Evolutionary conservation across 2,113 vertebrate species (phyloP).

Genomic region (Apus apus): DNA sequence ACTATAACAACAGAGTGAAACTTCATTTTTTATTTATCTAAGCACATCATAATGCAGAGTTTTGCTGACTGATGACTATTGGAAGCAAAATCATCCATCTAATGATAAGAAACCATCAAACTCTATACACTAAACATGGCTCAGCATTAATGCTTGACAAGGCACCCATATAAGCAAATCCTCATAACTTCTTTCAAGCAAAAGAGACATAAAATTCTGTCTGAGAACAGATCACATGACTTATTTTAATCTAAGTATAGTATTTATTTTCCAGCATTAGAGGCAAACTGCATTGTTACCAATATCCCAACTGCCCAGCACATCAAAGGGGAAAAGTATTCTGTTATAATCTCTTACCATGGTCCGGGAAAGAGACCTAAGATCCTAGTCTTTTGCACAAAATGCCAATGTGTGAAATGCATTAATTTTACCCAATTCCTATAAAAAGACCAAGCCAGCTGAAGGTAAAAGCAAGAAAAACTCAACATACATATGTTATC

Average conservation of each 20-base stretch:
- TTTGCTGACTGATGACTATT: not conserved
- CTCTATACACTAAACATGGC: not conserved
- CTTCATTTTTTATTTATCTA: not conserved
- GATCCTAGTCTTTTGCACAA: not conserved
- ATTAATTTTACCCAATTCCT: not conserved
- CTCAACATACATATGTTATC: not conserved
- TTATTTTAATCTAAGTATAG: not conserved
- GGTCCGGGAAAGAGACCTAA: not conserved
- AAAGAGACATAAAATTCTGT: not conserved
- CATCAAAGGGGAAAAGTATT: not conserved
- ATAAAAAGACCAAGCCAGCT: not conserved
- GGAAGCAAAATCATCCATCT: not conserved
- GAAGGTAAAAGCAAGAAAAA: not conserved
- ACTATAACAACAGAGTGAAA: not conserved
- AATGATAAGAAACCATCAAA: not conserved
- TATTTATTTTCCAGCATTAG: not conserved
- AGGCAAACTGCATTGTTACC: not conserved
- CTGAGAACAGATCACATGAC: not conserved
- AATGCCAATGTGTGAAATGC: not conserved
- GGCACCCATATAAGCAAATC: not conserved
- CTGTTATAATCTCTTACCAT: not conserved
- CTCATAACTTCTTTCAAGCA: not conserved
- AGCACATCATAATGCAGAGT: not conserved
- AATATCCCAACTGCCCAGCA: not conserved
- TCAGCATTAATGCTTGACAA: not conserved